Conservation (phyloP, 2,888 invertebrate genomes). For the Limnephilus rhombicus region DNA sequence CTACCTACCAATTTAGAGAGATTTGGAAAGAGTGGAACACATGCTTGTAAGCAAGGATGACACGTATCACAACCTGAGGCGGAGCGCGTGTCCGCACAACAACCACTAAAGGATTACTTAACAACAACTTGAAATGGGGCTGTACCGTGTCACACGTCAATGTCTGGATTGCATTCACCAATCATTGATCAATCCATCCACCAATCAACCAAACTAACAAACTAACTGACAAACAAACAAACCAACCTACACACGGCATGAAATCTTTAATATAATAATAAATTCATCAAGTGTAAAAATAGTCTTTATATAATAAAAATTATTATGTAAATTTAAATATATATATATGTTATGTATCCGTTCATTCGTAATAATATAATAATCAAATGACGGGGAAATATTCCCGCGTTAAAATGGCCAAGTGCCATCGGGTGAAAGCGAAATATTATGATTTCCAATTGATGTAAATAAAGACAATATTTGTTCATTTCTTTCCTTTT, state of each 20-base stretch:
- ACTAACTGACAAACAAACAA: neutral
- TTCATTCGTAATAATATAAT: slow-evolving; percentile 54
- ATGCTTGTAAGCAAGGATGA: slow-evolving; percentile 58
- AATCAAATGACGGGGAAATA: slow-evolving; percentile 55
- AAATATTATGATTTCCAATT: slow-evolving; percentile 53
- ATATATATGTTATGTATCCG: slow-evolving; percentile 54
- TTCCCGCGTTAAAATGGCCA: slow-evolving; percentile 56
- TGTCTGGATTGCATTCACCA: neutral
- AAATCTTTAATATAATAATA: slow-evolving; percentile 57
- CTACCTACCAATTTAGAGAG: slow-evolving; percentile 44
- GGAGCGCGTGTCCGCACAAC: slow-evolving; percentile 26
- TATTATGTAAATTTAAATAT: slow-evolving; percentile 59
- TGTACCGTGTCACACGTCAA: slow-evolving; percentile 9
- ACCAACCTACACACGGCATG: neutral
- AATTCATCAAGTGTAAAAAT: slow-evolving; percentile 66
- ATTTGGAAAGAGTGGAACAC: slow-evolving; percentile 43
- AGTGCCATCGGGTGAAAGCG: slow-evolving; percentile 61
- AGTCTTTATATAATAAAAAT: slow-evolving; percentile 63
- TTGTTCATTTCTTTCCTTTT: slow-evolving; percentile 49
- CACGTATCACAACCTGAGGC: slow-evolving; percentile 63
- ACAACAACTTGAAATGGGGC: slow-evolving; percentile 25
- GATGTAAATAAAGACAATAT: slow-evolving; percentile 59
- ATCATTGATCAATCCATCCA: neutral
- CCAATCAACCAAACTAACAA: neutral
- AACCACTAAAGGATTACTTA: slow-evolving; percentile 7